Percentiles rank a stretch among this genome's conserved stretches.
Conservation (phyloP, 2,888 invertebrate genomes). For the Eupithecia subumbrata region DNA sequence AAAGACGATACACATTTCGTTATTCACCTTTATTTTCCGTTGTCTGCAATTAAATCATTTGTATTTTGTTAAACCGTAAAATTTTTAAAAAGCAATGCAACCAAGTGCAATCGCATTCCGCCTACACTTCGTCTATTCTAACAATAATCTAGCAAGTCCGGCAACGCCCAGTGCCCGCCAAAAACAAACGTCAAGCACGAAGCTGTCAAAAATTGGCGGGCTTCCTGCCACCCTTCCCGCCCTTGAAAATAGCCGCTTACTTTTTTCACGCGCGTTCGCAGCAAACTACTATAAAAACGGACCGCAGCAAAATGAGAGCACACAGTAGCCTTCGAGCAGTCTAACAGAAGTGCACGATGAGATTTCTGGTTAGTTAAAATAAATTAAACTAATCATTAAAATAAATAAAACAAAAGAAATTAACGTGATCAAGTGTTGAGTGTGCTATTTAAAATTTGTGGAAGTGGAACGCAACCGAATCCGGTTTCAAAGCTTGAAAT, state of each 20-base stretch:
- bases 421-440: background rate
- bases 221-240: constrained; percentile 81
- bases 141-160: constrained; percentile 10
- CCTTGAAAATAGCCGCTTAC: constrained; percentile 78
- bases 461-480: constrained; percentile 4
- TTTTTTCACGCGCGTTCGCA: constrained; percentile 76
- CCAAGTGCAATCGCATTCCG: background rate
- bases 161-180: constrained; percentile 31
- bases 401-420: background rate
- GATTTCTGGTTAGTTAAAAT: constrained; percentile 77
- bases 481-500: background rate
- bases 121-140: constrained; percentile 1
- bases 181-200: constrained; percentile 39
- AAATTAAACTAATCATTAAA: constrained; percentile 18
- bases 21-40: background rate
- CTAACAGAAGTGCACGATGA: constrained; percentile 83
- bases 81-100: background rate
- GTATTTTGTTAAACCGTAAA: background rate
- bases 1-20: background rate
- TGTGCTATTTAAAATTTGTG: background rate
- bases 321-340: constrained; percentile 83
- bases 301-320: constrained; percentile 72
- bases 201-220: constrained; percentile 60
- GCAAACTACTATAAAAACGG: constrained; percentile 70
- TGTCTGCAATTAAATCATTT: background rate